Base-by-base conservation (phyloP, 2,888 invertebrate species). In the Tinea semifulvella region DNA sequence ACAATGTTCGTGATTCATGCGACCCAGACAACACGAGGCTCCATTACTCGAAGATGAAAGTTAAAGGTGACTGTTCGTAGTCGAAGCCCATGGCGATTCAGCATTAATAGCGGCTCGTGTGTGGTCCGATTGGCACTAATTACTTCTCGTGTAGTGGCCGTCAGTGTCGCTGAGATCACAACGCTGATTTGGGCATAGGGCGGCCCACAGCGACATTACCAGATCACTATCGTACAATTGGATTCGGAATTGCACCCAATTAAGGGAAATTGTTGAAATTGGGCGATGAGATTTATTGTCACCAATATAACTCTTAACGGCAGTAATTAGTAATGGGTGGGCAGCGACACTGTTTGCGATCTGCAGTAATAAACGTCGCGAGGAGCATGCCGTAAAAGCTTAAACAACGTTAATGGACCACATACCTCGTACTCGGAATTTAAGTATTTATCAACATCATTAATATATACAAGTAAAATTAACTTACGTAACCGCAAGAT, bases 181-280 rank as follows among this genome's bases (percentile, higher is more conserved):
- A 58, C 54, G 58, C 63, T 57, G 65, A 68, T 65, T 67, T 60
- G 61, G 61, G 59, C 62, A 61, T 58, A 59, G 62, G 52, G 50
- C 52, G 51, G 59, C 60, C 56, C 60, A 59, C 58, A 56, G n/a
- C 52, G 53, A 47, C 53, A 53, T 53, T 53, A 54, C 55, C 28
- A 51, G 68, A 69, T 68, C 63, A 59, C 60, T 58, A 65, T 67
- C 63, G 50, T 49, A 16, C 17, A 40, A 40, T 49, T 48, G 57
- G 64, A 65, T 70, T 70, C 58, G 54, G 60, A 65, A 70, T 67
- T 61, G 56, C 59, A 50, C 59, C 73, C 73, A 71, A 75, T 75
- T 73, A 75, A 63, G 65, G 71, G 52, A 66, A 67, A 71, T 67
- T 63, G 63, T 58, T 64, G 65, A 68, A 65, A 63, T 68, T 55